Percentiles rank a stretch among this genome's conserved stretches.
Conservation (phyloP, 2,113 vertebrate species). For the Dolichotis patagonum region DNA sequence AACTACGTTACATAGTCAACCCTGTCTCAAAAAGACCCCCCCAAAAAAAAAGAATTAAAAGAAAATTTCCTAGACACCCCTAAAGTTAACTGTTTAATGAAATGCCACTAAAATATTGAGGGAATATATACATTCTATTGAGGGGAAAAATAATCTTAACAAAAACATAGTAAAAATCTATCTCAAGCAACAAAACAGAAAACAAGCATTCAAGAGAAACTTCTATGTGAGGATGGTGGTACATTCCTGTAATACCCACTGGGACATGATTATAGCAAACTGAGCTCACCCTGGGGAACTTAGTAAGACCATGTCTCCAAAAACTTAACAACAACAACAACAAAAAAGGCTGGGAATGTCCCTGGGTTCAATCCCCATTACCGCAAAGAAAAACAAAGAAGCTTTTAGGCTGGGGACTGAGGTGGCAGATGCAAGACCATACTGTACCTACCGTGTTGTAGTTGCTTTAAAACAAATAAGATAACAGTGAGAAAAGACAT, state of each 20-base stretch:
- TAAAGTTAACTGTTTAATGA: neutral
- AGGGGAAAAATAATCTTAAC: neutral
- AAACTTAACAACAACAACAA: too few relatives aligned
- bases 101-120: neutral
- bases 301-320: neutral
- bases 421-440: neutral
- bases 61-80: neutral
- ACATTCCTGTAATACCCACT: neutral
- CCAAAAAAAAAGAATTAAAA: neutral
- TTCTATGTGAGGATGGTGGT: neutral
- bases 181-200: neutral
- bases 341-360: neutral
- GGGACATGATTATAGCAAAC: neutral
- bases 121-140: neutral
- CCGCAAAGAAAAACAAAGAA: neutral
- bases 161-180: neutral
- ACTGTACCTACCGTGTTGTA: neutral
- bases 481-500: neutral
- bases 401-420: neutral
- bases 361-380: neutral
- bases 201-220: neutral
- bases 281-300: neutral
- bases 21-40: too few relatives aligned
- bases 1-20: too few relatives aligned
- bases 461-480: slow-evolving; percentile 32